Evolutionary conservation across 2,113 vertebrate genomes (phyloP).

Genomic region (Dromiciops gliroides): DNA sequence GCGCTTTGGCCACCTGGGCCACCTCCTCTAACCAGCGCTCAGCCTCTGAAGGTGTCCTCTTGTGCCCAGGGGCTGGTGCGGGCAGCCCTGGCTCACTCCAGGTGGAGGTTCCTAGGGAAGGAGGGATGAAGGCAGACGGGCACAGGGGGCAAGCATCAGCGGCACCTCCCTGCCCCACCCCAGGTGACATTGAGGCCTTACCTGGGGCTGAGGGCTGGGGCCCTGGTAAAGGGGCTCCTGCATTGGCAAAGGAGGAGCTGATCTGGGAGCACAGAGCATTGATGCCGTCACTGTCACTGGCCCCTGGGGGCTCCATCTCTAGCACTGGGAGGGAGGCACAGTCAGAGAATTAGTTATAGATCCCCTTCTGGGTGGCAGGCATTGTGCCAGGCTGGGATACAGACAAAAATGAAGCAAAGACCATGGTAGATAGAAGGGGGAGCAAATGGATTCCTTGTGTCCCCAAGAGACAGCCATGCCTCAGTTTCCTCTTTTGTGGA

Average conservation of each 20-base stretch:
- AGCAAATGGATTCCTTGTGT: background rate
- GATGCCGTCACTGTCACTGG: conserved; percentile 87
- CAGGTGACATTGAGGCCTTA: background rate
- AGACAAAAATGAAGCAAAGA: too few relatives aligned
- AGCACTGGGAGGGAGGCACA: conserved; percentile 72
- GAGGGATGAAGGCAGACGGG: background rate
- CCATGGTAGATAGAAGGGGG: too few relatives aligned
- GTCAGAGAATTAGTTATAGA: background rate
- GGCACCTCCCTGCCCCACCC: conserved; percentile 63
- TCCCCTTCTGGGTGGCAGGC: background rate
- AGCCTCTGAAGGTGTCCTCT: conserved; percentile 92
- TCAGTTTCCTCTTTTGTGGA: background rate
- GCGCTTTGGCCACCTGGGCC: conserved; percentile 88
- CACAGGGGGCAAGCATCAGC: background rate
- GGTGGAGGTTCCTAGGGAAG: conserved; percentile 60
- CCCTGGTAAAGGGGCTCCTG: conserved; percentile 83
- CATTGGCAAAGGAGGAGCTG: conserved; percentile 87
- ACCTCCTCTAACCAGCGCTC: conserved; percentile 95
- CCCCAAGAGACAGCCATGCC: too few relatives aligned
- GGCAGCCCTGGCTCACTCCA: conserved; percentile 64
- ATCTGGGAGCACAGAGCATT: conserved; percentile 91
- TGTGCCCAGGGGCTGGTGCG: conserved; percentile 88
- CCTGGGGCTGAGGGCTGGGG: conserved; percentile 79
- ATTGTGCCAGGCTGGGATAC: background rate
- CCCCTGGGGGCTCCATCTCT: conserved; percentile 86